phyloP scores from a whole-genome alignment of 2,113 vertebrate genomes.

The Grus americana region DNA sequence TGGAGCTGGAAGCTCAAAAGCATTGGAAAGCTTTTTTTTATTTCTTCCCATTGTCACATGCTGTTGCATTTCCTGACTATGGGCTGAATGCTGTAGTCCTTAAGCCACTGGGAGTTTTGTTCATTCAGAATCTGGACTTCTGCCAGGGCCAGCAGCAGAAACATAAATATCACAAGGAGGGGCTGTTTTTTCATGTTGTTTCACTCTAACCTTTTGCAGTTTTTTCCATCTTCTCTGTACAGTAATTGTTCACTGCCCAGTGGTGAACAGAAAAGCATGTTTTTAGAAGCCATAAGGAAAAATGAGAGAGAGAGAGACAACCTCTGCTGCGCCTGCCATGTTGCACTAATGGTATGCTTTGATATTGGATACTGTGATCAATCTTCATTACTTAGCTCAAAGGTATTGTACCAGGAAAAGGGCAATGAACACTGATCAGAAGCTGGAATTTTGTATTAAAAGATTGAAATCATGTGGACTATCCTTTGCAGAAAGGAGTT shows the following conservation, averaged over 20 bases:
- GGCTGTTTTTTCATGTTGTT: constrained; percentile 39
- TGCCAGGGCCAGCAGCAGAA: constrained; percentile 57
- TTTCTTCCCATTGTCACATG: constrained; percentile 61
- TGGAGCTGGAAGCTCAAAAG: constrained; percentile 33
- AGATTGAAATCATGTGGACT: not conserved
- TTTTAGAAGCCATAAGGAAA: constrained; percentile 1
- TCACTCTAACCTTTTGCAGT: constrained; percentile 46
- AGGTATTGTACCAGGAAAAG: not conserved
- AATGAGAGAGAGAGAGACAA: not conserved
- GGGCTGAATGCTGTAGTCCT: constrained; percentile 2
- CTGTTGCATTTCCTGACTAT: constrained; percentile 49
- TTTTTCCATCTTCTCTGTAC: constrained; percentile 49
- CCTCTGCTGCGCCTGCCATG: not conserved
- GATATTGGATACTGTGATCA: constrained; percentile 21
- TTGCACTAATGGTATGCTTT: constrained; percentile 11
- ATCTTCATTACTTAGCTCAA: not conserved
- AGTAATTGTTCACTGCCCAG: constrained; percentile 17
- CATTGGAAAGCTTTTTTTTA: constrained; percentile 10
- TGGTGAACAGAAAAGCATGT: not conserved
- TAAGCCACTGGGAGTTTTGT: constrained; percentile 30
- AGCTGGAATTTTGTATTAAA: not conserved
- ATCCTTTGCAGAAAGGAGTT: not conserved
- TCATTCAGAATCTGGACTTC: constrained; percentile 34
- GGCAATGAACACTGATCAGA: not conserved
- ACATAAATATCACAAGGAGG: constrained; percentile 63